Conservation (phyloP, 2,113 vertebrate species). For the Dasyornis broadbenti region DNA sequence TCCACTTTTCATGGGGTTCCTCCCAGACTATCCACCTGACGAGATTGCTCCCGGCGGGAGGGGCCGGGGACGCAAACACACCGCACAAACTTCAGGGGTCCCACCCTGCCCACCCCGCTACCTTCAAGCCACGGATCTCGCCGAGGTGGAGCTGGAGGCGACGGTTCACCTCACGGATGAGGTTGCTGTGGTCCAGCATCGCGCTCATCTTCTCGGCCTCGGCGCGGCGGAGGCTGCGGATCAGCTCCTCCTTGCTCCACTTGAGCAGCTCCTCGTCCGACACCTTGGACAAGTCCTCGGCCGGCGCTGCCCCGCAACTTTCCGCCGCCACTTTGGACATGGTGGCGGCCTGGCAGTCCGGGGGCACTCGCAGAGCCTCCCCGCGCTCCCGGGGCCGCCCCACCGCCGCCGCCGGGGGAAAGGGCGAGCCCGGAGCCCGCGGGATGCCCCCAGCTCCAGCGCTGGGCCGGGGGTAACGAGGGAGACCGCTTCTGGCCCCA, state of each 20-base stretch:
- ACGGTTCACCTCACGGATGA: conserved; percentile 96
- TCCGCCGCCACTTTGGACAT: conserved; percentile 69
- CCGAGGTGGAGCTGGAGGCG: conserved; percentile 93
- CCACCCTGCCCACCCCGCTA: conserved; percentile 66
- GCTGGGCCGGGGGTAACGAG: background rate
- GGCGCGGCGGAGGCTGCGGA: conserved; percentile 86
- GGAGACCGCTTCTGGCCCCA: background rate
- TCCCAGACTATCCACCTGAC: background rate
- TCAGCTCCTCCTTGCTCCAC: conserved; percentile 93
- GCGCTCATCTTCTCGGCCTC: conserved; percentile 95
- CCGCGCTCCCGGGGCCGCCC: background rate
- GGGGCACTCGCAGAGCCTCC: background rate
- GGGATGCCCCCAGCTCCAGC: background rate
- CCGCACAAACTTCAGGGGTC: background rate
- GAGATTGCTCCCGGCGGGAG: background rate
- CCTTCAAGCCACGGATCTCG: conserved; percentile 95
- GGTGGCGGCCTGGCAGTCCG: background rate
- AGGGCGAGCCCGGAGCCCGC: background rate
- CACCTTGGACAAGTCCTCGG: conserved; percentile 88
- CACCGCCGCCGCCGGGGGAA: background rate
- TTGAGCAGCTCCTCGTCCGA: conserved; percentile 88
- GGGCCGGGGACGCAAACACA: background rate
- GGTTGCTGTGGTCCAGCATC: conserved; percentile 95
- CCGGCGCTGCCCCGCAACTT: conserved; percentile 44
- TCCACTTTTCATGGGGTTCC: background rate